Conservation (phyloP, 2,797 vertebrate genomes). For the Crocodylus rhombifer region DNA sequence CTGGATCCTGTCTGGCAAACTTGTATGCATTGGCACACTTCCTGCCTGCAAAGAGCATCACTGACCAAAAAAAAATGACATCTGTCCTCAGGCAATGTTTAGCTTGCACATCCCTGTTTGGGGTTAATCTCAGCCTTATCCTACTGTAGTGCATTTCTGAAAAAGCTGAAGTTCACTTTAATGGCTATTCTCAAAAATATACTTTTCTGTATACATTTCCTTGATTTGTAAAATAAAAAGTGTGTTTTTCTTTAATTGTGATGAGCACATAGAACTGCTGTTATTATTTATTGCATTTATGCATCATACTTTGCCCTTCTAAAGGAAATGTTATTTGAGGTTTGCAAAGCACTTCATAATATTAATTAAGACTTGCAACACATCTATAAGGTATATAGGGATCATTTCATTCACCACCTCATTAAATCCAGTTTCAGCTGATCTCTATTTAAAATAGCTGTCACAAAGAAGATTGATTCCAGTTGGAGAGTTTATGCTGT, state of each 20-base stretch:
- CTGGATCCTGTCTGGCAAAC: too few relatives aligned
- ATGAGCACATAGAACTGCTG: fast-evolving
- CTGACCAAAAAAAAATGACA: too few relatives aligned
- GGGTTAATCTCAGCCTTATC: not conserved
- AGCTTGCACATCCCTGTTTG: too few relatives aligned
- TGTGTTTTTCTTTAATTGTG: not conserved
- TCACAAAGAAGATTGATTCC: not conserved
- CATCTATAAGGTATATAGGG: not conserved
- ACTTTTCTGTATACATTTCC: not conserved
- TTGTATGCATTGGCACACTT: too few relatives aligned
- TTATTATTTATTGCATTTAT: not conserved
- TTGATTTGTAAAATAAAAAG: not conserved
- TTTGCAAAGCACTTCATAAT: fast-evolving
- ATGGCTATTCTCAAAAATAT: not conserved
- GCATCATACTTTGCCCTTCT: not conserved
- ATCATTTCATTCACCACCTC: not conserved
- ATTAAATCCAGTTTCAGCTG: not conserved
- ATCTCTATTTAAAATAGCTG: not conserved
- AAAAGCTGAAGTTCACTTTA: not conserved
- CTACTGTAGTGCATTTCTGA: not conserved
- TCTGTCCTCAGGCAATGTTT: too few relatives aligned
- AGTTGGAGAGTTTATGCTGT: not conserved
- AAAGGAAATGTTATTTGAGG: not conserved
- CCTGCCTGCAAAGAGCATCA: too few relatives aligned
- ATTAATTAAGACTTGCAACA: not conserved